A percentile compares a stretch with the other conserved stretches of the same genome.
These are phyloP conservation scores for Aphis craccivora DNA, from an alignment of 1,140 invertebrate species.

Conservation along the genomic window DNA sequence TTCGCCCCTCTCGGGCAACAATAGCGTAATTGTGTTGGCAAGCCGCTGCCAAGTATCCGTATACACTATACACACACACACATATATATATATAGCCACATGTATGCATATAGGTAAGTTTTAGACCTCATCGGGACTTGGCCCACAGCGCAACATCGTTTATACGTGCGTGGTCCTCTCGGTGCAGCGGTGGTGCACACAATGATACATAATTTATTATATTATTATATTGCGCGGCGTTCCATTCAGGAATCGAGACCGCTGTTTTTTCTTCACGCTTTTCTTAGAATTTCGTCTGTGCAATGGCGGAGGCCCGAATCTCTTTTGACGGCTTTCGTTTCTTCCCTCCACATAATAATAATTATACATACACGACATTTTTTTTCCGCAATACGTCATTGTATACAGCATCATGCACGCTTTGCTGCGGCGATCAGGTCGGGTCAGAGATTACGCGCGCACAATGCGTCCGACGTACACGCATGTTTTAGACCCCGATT, in stretches of 20 bases:
- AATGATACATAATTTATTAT: background rate
- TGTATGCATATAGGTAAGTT: background rate
- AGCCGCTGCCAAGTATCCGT: background rate
- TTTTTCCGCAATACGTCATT: conserved; percentile 23
- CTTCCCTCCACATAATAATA: background rate
- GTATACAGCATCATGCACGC: background rate
- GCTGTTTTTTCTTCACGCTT: conserved; percentile 5
- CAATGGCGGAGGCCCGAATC: background rate
- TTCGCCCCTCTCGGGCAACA: background rate
- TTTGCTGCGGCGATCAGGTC: background rate
- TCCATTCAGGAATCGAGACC: background rate
- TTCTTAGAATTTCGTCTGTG: background rate
- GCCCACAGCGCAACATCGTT: background rate
- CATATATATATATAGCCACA: no score
- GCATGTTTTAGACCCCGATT: background rate
- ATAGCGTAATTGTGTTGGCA: background rate
- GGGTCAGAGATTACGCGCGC: background rate
- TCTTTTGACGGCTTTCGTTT: conserved; percentile 27
- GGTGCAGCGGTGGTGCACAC: background rate
- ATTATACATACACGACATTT: background rate
- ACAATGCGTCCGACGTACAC: background rate
- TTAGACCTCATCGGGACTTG: background rate
- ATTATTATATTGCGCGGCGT: background rate
- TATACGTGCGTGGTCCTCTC: background rate
- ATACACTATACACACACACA: background rate